phyloP scores from a whole-genome alignment of 1,140 invertebrate genomes.

The Zophobas morio region DNA sequence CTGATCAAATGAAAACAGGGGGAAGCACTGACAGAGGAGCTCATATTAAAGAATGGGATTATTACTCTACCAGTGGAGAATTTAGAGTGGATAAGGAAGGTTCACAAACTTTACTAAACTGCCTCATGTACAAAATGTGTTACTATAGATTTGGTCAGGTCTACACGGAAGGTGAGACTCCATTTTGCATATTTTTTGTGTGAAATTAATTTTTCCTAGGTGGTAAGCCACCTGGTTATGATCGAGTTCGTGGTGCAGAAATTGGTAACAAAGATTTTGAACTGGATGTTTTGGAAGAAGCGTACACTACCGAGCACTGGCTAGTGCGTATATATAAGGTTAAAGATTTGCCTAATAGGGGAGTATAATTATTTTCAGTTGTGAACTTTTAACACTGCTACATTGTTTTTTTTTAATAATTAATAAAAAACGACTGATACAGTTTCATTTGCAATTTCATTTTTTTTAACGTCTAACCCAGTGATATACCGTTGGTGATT shows the following conservation, averaged over 20 bases:
- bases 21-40: slow-evolving; percentile 94
- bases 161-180: slow-evolving; percentile 91
- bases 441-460: too few relatives aligned
- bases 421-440: slow-evolving; percentile 14
- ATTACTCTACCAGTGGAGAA: slow-evolving; percentile 94
- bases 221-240: slow-evolving; percentile 91
- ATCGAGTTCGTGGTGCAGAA: slow-evolving; percentile 91
- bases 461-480: too few relatives aligned
- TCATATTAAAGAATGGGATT: slow-evolving; percentile 97
- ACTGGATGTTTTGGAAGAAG: slow-evolving; percentile 92
- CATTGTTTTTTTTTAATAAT: slow-evolving; percentile 36
- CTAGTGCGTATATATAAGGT: slow-evolving; percentile 96
- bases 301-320: slow-evolving; percentile 97
- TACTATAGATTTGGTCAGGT: slow-evolving; percentile 95
- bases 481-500: too few relatives aligned
- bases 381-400: not conserved
- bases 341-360: slow-evolving; percentile 89
- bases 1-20: slow-evolving; percentile 64
- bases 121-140: slow-evolving; percentile 97
- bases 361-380: slow-evolving; percentile 70
- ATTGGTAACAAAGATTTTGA: slow-evolving; percentile 97
- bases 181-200: slow-evolving; percentile 1
- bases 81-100: slow-evolving; percentile 95
- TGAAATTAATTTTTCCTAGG: slow-evolving; percentile 53
- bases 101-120: slow-evolving; percentile 88